Evolutionary conservation across 2,113 vertebrate species (phyloP).

Genomic region (Pluvialis apricaria): DNA sequence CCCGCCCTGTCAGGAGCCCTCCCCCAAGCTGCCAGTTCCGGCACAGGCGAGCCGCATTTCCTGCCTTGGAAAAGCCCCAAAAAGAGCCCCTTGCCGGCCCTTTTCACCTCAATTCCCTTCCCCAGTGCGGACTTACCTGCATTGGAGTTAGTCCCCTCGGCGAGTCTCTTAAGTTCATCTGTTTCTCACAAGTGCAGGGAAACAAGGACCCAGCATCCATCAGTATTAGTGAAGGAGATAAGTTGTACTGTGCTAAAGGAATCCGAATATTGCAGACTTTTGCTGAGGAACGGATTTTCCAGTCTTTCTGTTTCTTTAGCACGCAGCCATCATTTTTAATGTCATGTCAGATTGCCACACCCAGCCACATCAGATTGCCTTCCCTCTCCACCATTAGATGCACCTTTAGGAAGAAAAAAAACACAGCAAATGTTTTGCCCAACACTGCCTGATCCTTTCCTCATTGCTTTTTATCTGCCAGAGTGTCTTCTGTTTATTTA

Average conservation of each 20-base stretch:
- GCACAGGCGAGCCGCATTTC: too few species aligned
- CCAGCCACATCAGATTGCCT: background rate
- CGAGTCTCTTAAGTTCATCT: background rate
- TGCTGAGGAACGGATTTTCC: background rate
- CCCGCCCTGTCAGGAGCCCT: too few species aligned
- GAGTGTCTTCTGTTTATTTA: background rate
- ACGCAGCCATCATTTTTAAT: background rate
- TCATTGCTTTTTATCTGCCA: background rate
- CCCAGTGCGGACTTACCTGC: too few species aligned
- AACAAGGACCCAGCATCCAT: background rate
- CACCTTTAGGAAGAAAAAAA: background rate
- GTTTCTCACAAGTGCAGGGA: background rate
- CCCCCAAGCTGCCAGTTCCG: too few species aligned
- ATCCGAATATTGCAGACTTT: background rate
- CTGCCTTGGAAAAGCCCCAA: too few species aligned
- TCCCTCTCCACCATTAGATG: background rate
- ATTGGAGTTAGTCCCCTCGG: too few species aligned
- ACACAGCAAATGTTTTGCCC: background rate
- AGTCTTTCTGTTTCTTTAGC: background rate
- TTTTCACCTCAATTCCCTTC: too few species aligned
- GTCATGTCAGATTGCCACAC: rapidly evolving
- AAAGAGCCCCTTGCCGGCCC: too few species aligned
- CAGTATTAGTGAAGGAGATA: background rate
- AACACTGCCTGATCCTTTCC: background rate
- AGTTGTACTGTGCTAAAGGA: background rate